A percentile compares a stretch with the other conserved stretches of the same genome.
phyloP scores from a whole-genome alignment of 2,113 vertebrate species.

The Antechinus stuartii region DNA sequence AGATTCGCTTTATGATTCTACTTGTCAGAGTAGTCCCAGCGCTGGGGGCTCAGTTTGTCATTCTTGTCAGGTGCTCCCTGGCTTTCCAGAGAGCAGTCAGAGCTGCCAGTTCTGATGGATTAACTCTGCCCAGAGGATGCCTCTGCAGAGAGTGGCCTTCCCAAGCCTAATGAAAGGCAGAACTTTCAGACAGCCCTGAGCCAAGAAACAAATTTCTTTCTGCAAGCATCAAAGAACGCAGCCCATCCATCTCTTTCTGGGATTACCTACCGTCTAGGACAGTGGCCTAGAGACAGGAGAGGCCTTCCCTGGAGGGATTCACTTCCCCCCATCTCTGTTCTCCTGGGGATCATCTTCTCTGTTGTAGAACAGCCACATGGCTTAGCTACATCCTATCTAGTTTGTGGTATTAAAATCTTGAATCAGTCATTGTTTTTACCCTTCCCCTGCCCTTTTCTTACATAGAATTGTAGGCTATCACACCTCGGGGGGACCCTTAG shows the following conservation, averaged over 20 bases:
- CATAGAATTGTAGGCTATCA: not conserved
- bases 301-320: not conserved
- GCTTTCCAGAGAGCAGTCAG: not conserved
- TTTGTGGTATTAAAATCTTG: not conserved
- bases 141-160: not conserved
- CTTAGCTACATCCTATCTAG: not conserved
- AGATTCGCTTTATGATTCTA: not conserved
- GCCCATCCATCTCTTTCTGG: not conserved
- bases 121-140: not conserved
- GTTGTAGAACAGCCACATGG: not conserved
- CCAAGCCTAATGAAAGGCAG: not conserved
- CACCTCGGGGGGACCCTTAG: no score
- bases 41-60: not conserved
- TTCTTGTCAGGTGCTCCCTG: not conserved
- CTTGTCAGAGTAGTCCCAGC: not conserved
- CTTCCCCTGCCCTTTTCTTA: not conserved
- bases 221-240: not conserved
- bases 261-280: not conserved
- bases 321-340: not conserved
- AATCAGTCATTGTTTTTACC: not conserved
- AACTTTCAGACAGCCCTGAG: rapidly evolving
- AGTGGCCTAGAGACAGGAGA: not conserved
- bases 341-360: not conserved
- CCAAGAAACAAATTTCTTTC: not conserved
- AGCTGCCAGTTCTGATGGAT: not conserved